Evolutionary conservation across 92 coral and sea anemone species (phyloP).

Genomic region (Umimayanthus kanabou): DNA sequence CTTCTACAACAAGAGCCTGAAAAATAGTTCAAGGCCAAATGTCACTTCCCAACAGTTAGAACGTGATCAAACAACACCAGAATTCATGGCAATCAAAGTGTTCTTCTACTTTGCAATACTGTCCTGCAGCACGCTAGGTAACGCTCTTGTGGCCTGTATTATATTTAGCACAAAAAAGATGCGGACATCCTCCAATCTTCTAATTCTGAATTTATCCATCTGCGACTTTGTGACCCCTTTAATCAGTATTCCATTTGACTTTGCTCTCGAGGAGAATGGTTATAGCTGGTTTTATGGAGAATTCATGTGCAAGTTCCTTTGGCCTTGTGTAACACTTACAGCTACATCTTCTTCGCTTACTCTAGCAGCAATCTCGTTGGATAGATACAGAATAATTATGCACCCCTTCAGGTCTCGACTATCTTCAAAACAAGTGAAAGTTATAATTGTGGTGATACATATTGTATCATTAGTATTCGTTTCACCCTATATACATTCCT

Average conservation of each 20-base stretch:
- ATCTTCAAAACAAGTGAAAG: slow-evolving; percentile 62
- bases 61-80: slow-evolving; percentile 25
- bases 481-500: slow-evolving; percentile 70
- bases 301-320: slow-evolving; percentile 77
- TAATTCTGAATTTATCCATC: slow-evolving; percentile 85
- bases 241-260: slow-evolving; percentile 91
- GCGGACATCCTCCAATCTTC: slow-evolving; percentile 80
- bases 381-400: slow-evolving; percentile 84
- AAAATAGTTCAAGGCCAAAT: background rate
- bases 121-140: slow-evolving; percentile 80
- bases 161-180: slow-evolving; percentile 66
- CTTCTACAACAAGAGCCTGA: background rate
- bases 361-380: slow-evolving; percentile 88
- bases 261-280: slow-evolving; percentile 76
- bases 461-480: slow-evolving; percentile 58
- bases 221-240: slow-evolving; percentile 90
- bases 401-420: slow-evolving; percentile 91
- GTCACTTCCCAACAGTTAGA: background rate
- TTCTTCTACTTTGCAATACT: slow-evolving; percentile 78
- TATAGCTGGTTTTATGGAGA: slow-evolving; percentile 80
- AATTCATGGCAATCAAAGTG: slow-evolving; percentile 68
- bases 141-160: slow-evolving; percentile 77
- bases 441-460: slow-evolving; percentile 55
- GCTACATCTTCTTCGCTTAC: slow-evolving; percentile 86
- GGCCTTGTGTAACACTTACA: slow-evolving; percentile 84